Conservation (phyloP, 2,797 vertebrate species). For the Hyperoplus lanceolatus region DNA sequence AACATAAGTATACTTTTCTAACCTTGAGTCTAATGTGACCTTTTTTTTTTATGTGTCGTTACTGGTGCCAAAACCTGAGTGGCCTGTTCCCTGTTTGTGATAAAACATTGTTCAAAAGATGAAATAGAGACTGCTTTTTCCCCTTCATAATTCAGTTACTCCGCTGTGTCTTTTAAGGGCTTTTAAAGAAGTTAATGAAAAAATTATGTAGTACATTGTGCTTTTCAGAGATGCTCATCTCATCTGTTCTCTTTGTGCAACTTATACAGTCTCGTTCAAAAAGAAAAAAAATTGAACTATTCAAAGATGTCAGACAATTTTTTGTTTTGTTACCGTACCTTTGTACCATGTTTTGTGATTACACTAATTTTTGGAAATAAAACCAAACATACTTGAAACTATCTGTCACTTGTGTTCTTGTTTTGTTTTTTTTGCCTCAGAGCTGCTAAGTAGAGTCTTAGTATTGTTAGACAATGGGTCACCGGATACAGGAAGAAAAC, state of each 20-base stretch:
- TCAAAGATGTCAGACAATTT: constrained; percentile 60
- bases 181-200: constrained; percentile 63
- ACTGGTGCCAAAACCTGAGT: constrained; percentile 73
- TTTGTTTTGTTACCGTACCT: constrained; percentile 73
- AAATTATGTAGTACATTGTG: constrained; percentile 41
- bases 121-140: constrained; percentile 49
- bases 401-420: constrained; percentile 17
- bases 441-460: background rate
- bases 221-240: constrained; percentile 56
- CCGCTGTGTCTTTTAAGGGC: constrained; percentile 70
- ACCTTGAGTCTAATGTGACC: constrained; percentile 76
- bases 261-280: constrained; percentile 52
- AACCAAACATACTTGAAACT: constrained; percentile 82
- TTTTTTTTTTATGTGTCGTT: constrained; percentile 56
- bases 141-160: constrained; percentile 40
- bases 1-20: constrained; percentile 81
- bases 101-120: constrained; percentile 66
- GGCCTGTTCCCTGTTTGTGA: constrained; percentile 72
- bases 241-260: constrained; percentile 53
- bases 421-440: constrained; percentile 5
- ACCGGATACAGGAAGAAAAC: constrained; percentile 50
- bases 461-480: constrained; percentile 18
- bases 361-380: constrained; percentile 83
- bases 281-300: constrained; percentile 41
- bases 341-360: constrained; percentile 77